Evolutionary conservation across 2,888 invertebrate genomes (phyloP).

Genomic region (Drosophila helvetica): DNA sequence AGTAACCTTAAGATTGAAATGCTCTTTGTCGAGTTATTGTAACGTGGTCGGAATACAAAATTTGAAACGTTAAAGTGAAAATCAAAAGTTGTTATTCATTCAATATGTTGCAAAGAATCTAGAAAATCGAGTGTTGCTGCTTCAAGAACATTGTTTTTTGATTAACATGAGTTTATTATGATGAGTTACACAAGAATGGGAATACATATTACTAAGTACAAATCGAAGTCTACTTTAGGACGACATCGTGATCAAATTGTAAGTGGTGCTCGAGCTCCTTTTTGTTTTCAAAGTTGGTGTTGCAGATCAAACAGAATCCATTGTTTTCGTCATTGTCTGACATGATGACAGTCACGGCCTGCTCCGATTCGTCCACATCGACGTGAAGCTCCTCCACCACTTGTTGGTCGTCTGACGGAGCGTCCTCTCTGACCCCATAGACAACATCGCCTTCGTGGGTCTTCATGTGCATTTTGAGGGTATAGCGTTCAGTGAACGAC

Average conservation of each 20-base stretch:
- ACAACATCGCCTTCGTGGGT: conserved; percentile 73
- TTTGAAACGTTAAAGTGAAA: conserved; percentile 61
- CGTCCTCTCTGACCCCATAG: conserved; percentile 67
- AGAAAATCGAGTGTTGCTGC: background rate
- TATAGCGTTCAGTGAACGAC: conserved; percentile 82
- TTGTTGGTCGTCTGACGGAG: conserved; percentile 60
- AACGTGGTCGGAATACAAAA: conserved; percentile 73
- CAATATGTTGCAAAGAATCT: no score
- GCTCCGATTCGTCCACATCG: conserved; percentile 70
- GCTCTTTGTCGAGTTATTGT: conserved; percentile 62
- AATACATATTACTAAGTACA: conserved; percentile 11
- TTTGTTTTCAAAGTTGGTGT: conserved; percentile 71
- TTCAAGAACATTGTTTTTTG: background rate
- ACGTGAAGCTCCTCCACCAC: conserved; percentile 72
- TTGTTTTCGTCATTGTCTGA: conserved; percentile 70
- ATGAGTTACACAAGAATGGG: conserved; percentile 13
- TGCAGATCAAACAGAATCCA: conserved; percentile 76
- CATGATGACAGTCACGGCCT: conserved; percentile 73
- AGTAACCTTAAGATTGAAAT: conserved; percentile 87
- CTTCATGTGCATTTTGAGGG: conserved; percentile 81
- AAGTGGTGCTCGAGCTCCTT: conserved; percentile 76
- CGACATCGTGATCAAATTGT: conserved; percentile 77
- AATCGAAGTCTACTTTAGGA: conserved; percentile 60
- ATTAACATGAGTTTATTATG: conserved; percentile 13
- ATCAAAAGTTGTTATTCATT: background rate